These are phyloP conservation scores for Herpetotheres cachinnans DNA, from an alignment of 2,113 vertebrate genomes.

Conservation along the genomic window DNA sequence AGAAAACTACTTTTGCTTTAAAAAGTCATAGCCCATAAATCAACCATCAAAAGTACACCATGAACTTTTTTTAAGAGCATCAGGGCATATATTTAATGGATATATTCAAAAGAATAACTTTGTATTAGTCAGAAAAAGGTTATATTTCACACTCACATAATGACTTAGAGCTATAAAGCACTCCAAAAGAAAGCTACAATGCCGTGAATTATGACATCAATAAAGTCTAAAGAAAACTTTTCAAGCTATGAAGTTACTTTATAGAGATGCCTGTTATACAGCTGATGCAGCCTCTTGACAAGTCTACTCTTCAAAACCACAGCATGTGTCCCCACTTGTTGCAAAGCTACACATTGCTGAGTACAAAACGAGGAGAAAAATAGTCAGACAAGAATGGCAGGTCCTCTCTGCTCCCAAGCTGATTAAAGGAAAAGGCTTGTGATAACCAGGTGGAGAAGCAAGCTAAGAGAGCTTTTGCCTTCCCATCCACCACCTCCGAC, in stretches of 20 bases:
- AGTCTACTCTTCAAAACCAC: not conserved
- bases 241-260: not conserved
- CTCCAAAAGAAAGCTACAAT: not conserved
- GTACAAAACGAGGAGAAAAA: not conserved
- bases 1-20: not conserved
- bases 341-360: not conserved
- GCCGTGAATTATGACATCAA: not conserved
- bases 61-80: not conserved
- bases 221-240: not conserved
- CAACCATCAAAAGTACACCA: not conserved
- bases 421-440: not conserved
- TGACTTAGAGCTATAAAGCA: not conserved
- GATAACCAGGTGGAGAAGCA: not conserved
- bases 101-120: not conserved
- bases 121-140: not conserved
- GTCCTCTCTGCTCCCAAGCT: not conserved
- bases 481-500: not conserved
- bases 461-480: not conserved
- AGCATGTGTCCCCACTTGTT: not conserved
- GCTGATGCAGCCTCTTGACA: not conserved
- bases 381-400: rapidly evolving
- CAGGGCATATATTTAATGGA: not conserved
- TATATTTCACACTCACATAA: not conserved
- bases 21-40: not conserved
- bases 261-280: not conserved